A percentile compares a stretch with the other conserved stretches of the same genome.
These are phyloP conservation scores for Caenorhabditis sp. DNA, from an alignment of 2,888 invertebrate genomes.

Conservation along the genomic window DNA sequence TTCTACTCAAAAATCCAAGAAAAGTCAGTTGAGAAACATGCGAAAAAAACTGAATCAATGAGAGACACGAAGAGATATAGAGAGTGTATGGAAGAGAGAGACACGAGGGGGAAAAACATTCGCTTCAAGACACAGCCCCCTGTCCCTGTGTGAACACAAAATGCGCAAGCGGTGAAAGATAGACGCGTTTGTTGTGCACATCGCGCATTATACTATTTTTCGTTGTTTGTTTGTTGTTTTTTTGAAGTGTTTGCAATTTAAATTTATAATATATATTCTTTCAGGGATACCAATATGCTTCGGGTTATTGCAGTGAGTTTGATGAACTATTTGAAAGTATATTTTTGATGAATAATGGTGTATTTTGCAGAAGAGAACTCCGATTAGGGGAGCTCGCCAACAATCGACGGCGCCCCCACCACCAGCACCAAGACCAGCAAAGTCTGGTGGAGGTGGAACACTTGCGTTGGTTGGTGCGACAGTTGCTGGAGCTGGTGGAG, in stretches of 20 bases:
- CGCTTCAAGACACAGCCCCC: neutral
- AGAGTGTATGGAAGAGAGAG: neutral
- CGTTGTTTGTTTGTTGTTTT: conserved; percentile 7
- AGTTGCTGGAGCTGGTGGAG: conserved; percentile 57
- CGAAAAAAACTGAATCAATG: neutral
- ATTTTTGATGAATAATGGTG: neutral
- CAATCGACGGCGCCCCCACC: conserved; percentile 43
- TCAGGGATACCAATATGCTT: neutral
- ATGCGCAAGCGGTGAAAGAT: neutral
- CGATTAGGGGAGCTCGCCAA: conserved; percentile 42
- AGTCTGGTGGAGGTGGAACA: conserved; percentile 41
- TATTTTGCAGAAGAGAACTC: conserved; percentile 40
- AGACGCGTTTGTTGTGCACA: conserved; percentile 32
- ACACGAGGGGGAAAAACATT: neutral
- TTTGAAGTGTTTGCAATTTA: conserved; percentile 9
- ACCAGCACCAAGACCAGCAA: conserved; percentile 29
- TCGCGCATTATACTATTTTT: conserved; percentile 12
- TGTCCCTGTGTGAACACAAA: neutral
- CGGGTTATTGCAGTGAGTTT: neutral
- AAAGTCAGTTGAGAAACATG: neutral
- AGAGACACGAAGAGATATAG: neutral
- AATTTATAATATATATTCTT: neutral
- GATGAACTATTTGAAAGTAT: neutral
- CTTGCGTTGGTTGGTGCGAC: conserved; percentile 40
- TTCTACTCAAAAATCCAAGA: too few species aligned